A percentile compares a stretch with the other conserved stretches of the same genome.
Conservation (phyloP, 2,797 vertebrate genomes). For the Acanthis flammea region DNA sequence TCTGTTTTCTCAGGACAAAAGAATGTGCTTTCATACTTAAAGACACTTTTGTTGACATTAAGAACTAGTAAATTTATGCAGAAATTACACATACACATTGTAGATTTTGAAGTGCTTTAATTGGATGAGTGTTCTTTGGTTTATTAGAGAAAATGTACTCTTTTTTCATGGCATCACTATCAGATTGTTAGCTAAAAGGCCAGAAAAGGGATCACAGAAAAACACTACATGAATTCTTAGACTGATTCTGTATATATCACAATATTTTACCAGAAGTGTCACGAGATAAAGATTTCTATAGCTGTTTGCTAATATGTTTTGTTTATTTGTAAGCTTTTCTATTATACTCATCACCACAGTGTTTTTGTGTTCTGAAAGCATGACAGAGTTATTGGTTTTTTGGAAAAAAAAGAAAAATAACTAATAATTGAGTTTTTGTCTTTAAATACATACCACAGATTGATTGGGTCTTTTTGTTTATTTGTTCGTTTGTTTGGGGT, state of each 20-base stretch:
- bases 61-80: constrained; percentile 65
- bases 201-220: background rate
- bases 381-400: background rate
- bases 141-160: constrained; percentile 24
- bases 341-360: background rate
- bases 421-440: background rate
- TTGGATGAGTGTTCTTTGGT: constrained; percentile 30
- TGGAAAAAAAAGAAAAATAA: background rate
- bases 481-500: background rate
- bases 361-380: constrained; percentile 36
- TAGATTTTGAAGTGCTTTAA: constrained; percentile 49
- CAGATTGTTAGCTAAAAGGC: background rate
- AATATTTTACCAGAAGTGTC: constrained; percentile 30
- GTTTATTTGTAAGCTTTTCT: background rate
- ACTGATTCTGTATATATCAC: background rate
- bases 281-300: constrained; percentile 31
- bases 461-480: background rate
- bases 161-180: background rate
- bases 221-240: constrained; percentile 21
- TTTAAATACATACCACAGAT: background rate
- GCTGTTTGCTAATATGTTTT: constrained; percentile 1
- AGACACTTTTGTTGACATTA: constrained; percentile 69
- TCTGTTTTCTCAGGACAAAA: constrained; percentile 66
- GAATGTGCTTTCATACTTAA: constrained; percentile 58
- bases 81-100: constrained; percentile 29